These are phyloP conservation scores for Brachionus koreanus DNA, from an alignment of 1,140 invertebrate genomes.

Conservation along the genomic window DNA sequence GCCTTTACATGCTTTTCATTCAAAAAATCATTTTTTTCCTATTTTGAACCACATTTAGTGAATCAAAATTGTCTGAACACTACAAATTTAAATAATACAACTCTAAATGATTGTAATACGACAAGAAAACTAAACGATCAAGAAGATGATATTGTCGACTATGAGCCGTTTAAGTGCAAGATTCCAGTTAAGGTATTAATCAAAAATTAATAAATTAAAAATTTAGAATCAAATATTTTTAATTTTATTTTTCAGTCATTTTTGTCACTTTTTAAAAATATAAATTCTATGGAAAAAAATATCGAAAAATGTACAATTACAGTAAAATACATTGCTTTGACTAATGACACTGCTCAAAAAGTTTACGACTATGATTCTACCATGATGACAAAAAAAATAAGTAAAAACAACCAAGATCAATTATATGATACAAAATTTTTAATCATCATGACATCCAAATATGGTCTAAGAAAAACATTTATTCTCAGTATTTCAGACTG, in stretches of 20 bases:
- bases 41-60: slow-evolving; percentile 28
- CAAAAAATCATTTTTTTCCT: slow-evolving; percentile 37
- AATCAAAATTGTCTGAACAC: slow-evolving; percentile 12
- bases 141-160: slow-evolving; percentile 9
- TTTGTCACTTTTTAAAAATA: slow-evolving; percentile 44
- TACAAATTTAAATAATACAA: slow-evolving; percentile 25
- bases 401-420: slow-evolving; percentile 38
- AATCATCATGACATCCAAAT: slow-evolving; percentile 23
- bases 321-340: slow-evolving; percentile 37
- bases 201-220: not conserved
- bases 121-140: not conserved
- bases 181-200: slow-evolving; percentile 9
- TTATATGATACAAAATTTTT: slow-evolving; percentile 43
- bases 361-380: slow-evolving; percentile 35
- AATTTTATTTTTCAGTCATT: not conserved
- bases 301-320: slow-evolving; percentile 44
- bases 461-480: slow-evolving; percentile 38
- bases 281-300: slow-evolving; percentile 39
- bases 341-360: slow-evolving; percentile 1
- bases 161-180: slow-evolving; percentile 33
- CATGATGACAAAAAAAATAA: slow-evolving; percentile 28
- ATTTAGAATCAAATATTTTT: not conserved
- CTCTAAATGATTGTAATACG: not conserved
- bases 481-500: slow-evolving; percentile 39
- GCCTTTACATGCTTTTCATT: slow-evolving; percentile 39